Conservation (phyloP, 92 coral and sea anemone genomes). For the Zoanthus gigantus region DNA sequence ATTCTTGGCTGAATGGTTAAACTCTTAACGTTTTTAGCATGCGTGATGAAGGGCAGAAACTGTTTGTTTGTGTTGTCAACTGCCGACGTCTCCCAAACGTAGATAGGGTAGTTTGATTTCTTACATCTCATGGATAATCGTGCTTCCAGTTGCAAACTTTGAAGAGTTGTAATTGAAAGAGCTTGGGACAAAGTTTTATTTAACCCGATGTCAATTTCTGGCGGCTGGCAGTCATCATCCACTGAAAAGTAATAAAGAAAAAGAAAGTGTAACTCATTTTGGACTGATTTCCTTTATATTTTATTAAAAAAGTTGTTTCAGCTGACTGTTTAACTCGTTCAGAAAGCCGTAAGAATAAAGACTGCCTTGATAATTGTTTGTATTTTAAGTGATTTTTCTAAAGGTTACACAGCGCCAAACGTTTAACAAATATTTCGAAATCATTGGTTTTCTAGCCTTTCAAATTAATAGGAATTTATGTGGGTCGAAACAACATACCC, state of each 20-base stretch:
- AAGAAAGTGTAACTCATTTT: not conserved
- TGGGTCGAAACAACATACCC: too few relatives aligned
- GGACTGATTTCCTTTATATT: not conserved
- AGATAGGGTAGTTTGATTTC: not conserved
- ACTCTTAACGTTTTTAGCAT: conserved; percentile 10
- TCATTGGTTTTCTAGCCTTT: too few relatives aligned
- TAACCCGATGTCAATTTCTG: conserved; percentile 26
- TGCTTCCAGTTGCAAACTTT: conserved; percentile 11
- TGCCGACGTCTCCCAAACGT: conserved; percentile 23
- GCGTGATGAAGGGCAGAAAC: conserved; percentile 23
- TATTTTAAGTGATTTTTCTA: too few relatives aligned
- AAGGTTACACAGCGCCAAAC: too few relatives aligned
- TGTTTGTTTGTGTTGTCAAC: conserved; percentile 44
- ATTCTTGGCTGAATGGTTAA: conserved; percentile 7
- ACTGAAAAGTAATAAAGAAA: conserved; percentile 11
- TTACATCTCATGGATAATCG: not conserved
- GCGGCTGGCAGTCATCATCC: conserved; percentile 42
- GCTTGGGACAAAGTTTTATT: conserved; percentile 43
- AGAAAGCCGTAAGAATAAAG: too few relatives aligned
- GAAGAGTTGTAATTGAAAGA: conserved; percentile 6
- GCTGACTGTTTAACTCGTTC: too few relatives aligned
- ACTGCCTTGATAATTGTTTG: too few relatives aligned
- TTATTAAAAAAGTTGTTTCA: too few relatives aligned
- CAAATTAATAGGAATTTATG: too few relatives aligned
- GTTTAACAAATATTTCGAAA: too few relatives aligned